These are phyloP conservation scores for Falcaria lacertinaria DNA, from an alignment of 2,888 invertebrate genomes.

Conservation along the genomic window DNA sequence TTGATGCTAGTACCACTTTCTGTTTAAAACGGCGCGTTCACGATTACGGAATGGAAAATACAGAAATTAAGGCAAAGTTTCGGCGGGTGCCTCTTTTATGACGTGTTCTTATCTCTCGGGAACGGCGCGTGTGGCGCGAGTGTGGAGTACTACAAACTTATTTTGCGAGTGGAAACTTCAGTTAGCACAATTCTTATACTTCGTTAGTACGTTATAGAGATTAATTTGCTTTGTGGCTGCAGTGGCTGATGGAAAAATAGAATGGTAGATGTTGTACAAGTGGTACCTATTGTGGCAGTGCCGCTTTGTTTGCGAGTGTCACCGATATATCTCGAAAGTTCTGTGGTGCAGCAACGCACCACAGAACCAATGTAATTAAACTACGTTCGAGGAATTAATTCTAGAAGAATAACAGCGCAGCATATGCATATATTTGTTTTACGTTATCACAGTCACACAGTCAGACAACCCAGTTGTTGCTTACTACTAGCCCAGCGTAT, in stretches of 20 bases:
- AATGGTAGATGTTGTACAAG: conserved; percentile 47
- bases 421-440: no score
- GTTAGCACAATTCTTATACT: conserved; percentile 17
- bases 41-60: conserved; percentile 56
- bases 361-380: conserved; percentile 24
- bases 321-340: conserved; percentile 74
- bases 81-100: conserved; percentile 66
- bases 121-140: conserved; percentile 49
- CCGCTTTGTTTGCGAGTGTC: conserved; percentile 69
- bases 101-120: conserved; percentile 68
- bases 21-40: conserved; percentile 38
- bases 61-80: conserved; percentile 68
- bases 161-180: conserved; percentile 33
- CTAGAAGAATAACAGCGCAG: no score
- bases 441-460: no score
- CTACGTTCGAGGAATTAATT: no score
- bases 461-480: no score
- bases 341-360: conserved; percentile 55
- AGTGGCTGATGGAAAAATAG: conserved; percentile 23
- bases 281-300: conserved; percentile 61
- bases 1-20: conserved; percentile 38
- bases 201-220: conserved; percentile 36
- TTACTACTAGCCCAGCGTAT: no score
- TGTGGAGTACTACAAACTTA: conserved; percentile 31
- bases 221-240: conserved; percentile 22